phyloP scores from a whole-genome alignment of 2,888 invertebrate species.

The Prosapia bicincta region DNA sequence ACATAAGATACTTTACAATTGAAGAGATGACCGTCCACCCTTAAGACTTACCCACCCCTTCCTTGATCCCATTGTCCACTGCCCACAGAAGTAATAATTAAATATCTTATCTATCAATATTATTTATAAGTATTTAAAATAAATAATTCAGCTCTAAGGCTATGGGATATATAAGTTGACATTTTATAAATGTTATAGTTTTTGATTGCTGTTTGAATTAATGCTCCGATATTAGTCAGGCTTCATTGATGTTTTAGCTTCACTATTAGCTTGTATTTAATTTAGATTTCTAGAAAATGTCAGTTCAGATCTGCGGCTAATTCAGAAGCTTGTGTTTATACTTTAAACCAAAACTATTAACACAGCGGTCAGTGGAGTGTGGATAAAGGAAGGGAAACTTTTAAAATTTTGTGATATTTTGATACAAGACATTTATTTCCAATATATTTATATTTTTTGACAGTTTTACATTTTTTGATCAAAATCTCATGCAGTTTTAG shows the following conservation, averaged over 20 bases:
- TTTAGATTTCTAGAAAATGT: neutral
- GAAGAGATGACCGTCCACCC: constrained; percentile 7
- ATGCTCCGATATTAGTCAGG: constrained; percentile 14
- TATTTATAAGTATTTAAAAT: neutral
- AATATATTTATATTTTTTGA: neutral
- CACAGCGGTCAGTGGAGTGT: constrained; percentile 26
- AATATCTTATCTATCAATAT: neutral
- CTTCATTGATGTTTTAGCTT: constrained; percentile 26
- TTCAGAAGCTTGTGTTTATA: neutral
- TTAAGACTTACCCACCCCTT: constrained; percentile 16
- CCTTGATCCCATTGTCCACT: neutral
- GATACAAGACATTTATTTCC: constrained; percentile 24
- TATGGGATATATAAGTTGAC: neutral
- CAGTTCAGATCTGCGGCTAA: neutral
- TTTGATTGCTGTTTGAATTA: constrained; percentile 16
- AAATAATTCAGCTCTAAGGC: constrained; percentile 7
- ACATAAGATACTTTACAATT: neutral
- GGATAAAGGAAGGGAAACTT: constrained; percentile 18
- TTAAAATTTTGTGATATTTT: constrained; percentile 10
- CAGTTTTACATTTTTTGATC: neutral
- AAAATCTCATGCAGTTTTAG: neutral
- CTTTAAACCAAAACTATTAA: constrained; percentile 4
- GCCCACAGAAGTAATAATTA: neutral
- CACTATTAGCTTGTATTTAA: constrained; percentile 18
- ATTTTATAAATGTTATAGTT: neutral